Conservation (phyloP, 1,140 invertebrate genomes). For the Platyscapa corneri region DNA sequence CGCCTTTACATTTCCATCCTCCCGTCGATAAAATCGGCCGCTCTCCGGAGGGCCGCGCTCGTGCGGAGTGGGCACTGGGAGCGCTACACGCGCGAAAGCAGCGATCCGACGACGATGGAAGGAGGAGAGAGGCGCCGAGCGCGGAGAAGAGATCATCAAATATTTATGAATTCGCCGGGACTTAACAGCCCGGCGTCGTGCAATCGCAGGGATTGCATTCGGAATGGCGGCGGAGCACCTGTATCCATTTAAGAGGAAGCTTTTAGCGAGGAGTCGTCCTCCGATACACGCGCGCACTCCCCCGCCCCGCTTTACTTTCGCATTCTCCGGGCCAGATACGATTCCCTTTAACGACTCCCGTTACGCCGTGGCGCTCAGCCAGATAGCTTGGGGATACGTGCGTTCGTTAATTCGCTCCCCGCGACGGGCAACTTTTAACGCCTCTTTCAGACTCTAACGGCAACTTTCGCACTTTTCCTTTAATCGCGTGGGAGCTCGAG, state of each 20-base stretch:
- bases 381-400: not conserved
- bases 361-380: conserved; percentile 24
- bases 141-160: conserved; percentile 61
- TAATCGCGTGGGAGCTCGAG: conserved; percentile 12
- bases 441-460: not conserved
- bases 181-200: conserved; percentile 61
- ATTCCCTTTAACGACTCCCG: conserved; percentile 13
- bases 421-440: not conserved
- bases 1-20: not conserved
- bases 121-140: conserved; percentile 28
- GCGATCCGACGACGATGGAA: not conserved
- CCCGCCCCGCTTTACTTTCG: not conserved
- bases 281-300: not conserved
- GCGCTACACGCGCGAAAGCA: not conserved
- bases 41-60: not conserved
- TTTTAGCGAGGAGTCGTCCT: conserved; percentile 49
- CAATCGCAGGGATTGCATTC: conserved; percentile 60
- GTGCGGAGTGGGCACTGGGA: not conserved
- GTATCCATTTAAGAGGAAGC: conserved; percentile 60
- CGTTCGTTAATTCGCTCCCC: not conserved
- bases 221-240: conserved; percentile 54
- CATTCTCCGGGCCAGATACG: conserved; percentile 3
- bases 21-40: not conserved
- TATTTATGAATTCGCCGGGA: conserved; percentile 66
- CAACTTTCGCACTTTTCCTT: conserved; percentile 24